A percentile compares a stretch with the other conserved stretches of the same genome.
These are phyloP conservation scores for Probosciger aterrimus DNA, from an alignment of 2,113 vertebrate species.

Conservation along the genomic window DNA sequence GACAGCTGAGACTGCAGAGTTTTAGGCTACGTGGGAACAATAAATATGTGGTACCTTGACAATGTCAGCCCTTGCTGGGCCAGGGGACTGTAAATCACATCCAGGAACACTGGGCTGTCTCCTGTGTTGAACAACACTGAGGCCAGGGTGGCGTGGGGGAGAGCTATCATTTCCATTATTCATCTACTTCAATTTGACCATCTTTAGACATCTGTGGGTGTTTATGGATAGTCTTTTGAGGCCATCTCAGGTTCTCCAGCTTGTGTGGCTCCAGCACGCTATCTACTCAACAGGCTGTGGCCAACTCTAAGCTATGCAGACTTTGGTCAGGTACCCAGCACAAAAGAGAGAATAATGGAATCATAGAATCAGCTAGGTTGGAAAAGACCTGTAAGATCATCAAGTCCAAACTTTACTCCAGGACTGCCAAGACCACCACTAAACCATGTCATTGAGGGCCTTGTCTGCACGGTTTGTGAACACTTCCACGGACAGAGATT, in stretches of 20 bases:
- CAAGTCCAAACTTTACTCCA: background rate
- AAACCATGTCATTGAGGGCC: background rate
- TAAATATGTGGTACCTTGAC: background rate
- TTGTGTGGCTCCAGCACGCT: background rate
- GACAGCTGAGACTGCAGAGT: background rate
- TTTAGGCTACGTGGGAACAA: background rate
- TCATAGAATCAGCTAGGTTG: background rate
- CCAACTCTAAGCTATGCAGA: background rate
- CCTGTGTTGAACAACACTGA: background rate
- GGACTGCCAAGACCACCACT: background rate
- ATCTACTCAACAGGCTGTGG: background rate
- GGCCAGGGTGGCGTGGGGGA: rapidly evolving
- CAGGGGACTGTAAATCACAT: background rate
- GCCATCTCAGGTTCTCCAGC: background rate
- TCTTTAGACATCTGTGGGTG: background rate
- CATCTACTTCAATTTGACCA: background rate
- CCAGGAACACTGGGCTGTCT: rapidly evolving
- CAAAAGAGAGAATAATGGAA: background rate
- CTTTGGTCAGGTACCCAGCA: background rate
- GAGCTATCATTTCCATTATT: background rate
- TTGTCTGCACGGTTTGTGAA: background rate
- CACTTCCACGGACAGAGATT: background rate
- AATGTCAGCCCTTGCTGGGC: background rate
- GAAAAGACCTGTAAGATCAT: background rate
- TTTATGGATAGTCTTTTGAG: background rate